Evolutionary conservation across 2,797 vertebrate genomes (phyloP).

Genomic region (Geotrypetes seraphini): DNA sequence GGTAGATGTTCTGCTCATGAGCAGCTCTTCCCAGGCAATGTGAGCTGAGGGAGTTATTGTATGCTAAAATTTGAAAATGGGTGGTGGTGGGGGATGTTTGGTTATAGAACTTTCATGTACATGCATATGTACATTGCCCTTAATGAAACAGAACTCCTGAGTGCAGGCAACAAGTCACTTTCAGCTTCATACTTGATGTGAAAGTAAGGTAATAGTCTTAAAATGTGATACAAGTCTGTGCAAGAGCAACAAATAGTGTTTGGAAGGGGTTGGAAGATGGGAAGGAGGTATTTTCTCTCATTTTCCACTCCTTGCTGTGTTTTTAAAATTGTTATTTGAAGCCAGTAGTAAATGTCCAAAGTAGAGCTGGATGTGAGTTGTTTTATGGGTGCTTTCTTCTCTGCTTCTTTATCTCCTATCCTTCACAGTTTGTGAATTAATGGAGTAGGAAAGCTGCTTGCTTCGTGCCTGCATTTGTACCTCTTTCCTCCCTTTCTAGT

Average conservation of each 20-base stretch:
- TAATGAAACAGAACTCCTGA: no score
- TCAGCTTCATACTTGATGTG: no score
- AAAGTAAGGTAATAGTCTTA: no score
- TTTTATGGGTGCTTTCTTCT: conserved; percentile 51
- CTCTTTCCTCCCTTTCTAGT: conserved; percentile 50
- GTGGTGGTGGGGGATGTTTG: no score
- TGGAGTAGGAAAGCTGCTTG: conserved; percentile 54
- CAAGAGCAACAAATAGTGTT: conserved; percentile 21
- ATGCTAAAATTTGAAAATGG: no score
- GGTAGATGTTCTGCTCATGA: no score
- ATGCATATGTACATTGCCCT: no score
- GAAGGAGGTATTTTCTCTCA: conserved; percentile 15
- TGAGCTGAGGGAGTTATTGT: no score
- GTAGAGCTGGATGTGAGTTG: conserved; percentile 67
- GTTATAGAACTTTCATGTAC: no score
- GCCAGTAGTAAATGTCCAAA: conserved; percentile 55
- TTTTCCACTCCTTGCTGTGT: conserved; percentile 39
- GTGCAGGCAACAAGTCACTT: no score
- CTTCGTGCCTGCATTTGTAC: conserved; percentile 65
- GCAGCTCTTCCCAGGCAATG: no score
- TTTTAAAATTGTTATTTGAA: conserved; percentile 44
- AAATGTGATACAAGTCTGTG: conserved; percentile 4
- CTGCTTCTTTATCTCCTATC: conserved; percentile 1
- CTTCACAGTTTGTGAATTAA: neutral
- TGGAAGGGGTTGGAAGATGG: conserved; percentile 17